These are phyloP conservation scores for Chelon auratus DNA, from an alignment of 2,797 vertebrate genomes.

Conservation along the genomic window DNA sequence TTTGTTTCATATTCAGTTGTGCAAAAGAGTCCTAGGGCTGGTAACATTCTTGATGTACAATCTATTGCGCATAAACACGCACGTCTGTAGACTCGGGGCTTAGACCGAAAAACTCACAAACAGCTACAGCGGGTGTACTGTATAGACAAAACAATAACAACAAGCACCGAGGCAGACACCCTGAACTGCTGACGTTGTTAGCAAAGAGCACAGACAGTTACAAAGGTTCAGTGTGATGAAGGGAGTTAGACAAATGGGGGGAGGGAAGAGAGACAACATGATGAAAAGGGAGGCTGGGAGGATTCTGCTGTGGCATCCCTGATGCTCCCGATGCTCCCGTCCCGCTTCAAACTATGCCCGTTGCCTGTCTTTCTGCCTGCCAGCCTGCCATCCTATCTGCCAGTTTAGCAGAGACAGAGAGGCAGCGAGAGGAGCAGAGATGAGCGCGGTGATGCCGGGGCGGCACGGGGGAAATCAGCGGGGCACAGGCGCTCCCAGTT, in stretches of 20 bases:
- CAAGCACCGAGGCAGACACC: slow-evolving; percentile 71
- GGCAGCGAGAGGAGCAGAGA: slow-evolving; percentile 71
- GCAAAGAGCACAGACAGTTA: slow-evolving; percentile 82
- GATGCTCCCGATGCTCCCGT: slow-evolving; percentile 81
- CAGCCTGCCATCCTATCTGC: slow-evolving; percentile 83
- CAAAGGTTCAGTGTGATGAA: slow-evolving; percentile 85
- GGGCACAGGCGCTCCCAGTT: slow-evolving; percentile 96
- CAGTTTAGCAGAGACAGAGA: slow-evolving; percentile 79
- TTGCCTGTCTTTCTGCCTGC: slow-evolving; percentile 81
- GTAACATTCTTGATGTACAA: slow-evolving; percentile 39
- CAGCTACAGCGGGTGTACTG: slow-evolving; percentile 55
- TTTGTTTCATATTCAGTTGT: slow-evolving; percentile 33
- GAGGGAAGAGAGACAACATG: slow-evolving; percentile 62
- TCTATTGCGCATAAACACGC: slow-evolving; percentile 29
- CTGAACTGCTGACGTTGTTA: slow-evolving; percentile 76
- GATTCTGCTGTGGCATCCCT: slow-evolving; percentile 75
- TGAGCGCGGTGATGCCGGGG: slow-evolving; percentile 76
- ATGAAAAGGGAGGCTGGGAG: slow-evolving; percentile 78
- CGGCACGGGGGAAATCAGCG: slow-evolving; percentile 95
- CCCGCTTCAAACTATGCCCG: slow-evolving; percentile 82
- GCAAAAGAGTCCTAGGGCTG: slow-evolving; percentile 15
- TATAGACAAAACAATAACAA: slow-evolving; percentile 77
- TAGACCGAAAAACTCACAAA: slow-evolving; percentile 53
- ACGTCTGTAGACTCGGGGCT: slow-evolving; percentile 44
- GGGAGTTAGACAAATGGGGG: slow-evolving; percentile 72